A percentile compares a stretch with the other conserved stretches of the same genome.
Evolutionary conservation across 2,113 vertebrate genomes (phyloP).

Genomic region (Podarcis cretensis): DNA sequence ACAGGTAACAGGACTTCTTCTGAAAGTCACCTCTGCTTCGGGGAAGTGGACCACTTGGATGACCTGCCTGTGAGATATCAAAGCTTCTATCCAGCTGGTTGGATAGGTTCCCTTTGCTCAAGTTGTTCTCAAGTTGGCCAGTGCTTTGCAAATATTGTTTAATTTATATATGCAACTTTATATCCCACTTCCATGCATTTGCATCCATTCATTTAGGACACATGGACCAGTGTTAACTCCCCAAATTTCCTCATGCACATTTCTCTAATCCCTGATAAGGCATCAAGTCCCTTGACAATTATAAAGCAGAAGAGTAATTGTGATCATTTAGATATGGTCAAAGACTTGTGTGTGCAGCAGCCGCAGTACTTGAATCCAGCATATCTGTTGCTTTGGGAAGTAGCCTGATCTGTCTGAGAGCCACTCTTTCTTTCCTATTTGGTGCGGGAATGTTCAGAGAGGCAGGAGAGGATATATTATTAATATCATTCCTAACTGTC

Average conservation of each 20-base stretch:
- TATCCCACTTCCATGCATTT: not conserved
- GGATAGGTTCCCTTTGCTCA: not conserved
- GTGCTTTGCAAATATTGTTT: not conserved
- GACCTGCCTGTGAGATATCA: not conserved
- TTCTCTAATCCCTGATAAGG: not conserved
- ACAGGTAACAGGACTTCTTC: not conserved
- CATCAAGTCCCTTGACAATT: not conserved
- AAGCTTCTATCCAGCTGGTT: not conserved
- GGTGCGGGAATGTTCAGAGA: too few species aligned
- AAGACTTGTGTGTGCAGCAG: not conserved
- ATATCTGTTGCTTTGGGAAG: too few species aligned
- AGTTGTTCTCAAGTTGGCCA: not conserved
- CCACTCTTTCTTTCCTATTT: too few species aligned
- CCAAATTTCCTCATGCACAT: not conserved
- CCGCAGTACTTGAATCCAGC: too few species aligned
- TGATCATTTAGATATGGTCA: not conserved
- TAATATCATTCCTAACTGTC: too few species aligned
- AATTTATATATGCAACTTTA: too few species aligned
- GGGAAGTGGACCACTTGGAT: not conserved
- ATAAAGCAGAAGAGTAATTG: not conserved
- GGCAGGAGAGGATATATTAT: too few species aligned
- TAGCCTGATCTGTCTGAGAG: too few species aligned
- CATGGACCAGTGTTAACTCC: not conserved
- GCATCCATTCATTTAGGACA: not conserved
- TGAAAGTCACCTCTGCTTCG: slow-evolving; percentile 4